Conservation (phyloP, 1,140 invertebrate genomes). For the Augochlora pura region DNA sequence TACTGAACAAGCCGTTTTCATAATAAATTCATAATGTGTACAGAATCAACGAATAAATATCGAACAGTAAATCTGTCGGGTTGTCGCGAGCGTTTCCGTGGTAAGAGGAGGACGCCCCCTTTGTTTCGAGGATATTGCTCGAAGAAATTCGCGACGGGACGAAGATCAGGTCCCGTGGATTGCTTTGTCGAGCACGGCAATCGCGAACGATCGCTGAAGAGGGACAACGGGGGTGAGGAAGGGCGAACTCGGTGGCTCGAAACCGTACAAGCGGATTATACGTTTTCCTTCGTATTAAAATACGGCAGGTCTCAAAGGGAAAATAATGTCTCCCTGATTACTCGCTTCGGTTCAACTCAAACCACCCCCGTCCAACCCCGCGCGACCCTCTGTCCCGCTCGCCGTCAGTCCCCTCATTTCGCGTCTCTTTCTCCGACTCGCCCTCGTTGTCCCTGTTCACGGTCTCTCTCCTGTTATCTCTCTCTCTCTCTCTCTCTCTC, state of each 20-base stretch:
- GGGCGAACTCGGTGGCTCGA: slow-evolving; percentile 54
- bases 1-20: too few species aligned
- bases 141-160: slow-evolving; percentile 14
- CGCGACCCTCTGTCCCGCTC: slow-evolving; percentile 36
- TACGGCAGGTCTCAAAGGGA: slow-evolving; percentile 77
- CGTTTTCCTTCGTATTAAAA: slow-evolving; percentile 78
- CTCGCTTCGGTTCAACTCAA: slow-evolving; percentile 78
- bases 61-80: too few species aligned
- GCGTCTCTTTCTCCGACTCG: slow-evolving; percentile 26
- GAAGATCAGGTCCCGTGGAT: slow-evolving; percentile 9
- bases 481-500: background rate
- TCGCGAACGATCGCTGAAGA: slow-evolving; percentile 67
- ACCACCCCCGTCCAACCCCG: slow-evolving; percentile 23
- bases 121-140: slow-evolving; percentile 31
- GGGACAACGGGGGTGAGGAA: slow-evolving; percentile 17
- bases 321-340: slow-evolving; percentile 81
- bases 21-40: too few species aligned
- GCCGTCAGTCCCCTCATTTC: slow-evolving; percentile 24
- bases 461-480: slow-evolving; percentile 39
- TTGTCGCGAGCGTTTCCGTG: too few species aligned
- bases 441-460: slow-evolving; percentile 64
- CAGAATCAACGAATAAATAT: too few species aligned
- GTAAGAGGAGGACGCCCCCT: background rate
- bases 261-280: slow-evolving; percentile 71
- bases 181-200: slow-evolving; percentile 63